Evolutionary conservation across 2,797 vertebrate genomes (phyloP).

Genomic region (Oreortyx pictus): DNA sequence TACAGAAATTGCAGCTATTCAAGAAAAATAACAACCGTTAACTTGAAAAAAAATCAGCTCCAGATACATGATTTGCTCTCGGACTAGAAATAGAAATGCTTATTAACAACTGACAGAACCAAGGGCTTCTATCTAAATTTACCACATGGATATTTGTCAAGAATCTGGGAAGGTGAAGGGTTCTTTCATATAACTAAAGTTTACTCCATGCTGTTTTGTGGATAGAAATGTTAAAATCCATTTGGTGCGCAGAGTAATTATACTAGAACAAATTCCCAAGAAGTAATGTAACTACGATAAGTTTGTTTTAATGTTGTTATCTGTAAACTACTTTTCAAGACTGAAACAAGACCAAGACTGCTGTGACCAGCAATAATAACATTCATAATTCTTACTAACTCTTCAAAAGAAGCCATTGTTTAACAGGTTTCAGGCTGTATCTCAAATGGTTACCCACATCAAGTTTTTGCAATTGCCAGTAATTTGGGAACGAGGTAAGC

Average conservation of each 20-base stretch:
- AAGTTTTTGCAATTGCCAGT: conserved; percentile 19
- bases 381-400: conserved; percentile 48
- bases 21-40: not conserved
- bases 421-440: conserved; percentile 38
- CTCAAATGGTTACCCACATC: conserved; percentile 32
- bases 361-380: conserved; percentile 58
- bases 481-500: not conserved
- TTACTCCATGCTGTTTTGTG: not conserved
- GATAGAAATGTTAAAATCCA: conserved; percentile 3
- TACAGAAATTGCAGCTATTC: conserved; percentile 23
- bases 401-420: conserved; percentile 60
- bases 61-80: not conserved
- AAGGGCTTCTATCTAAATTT: conserved; percentile 21
- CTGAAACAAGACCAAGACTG: conserved; percentile 41
- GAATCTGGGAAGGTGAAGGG: not conserved
- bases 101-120: not conserved
- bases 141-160: conserved; percentile 16
- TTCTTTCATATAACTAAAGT: not conserved
- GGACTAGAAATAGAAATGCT: conserved; percentile 11
- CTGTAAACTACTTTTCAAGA: conserved; percentile 32
- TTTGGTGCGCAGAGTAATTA: not conserved
- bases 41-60: not conserved
- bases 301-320: conserved; percentile 40
- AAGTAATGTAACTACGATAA: conserved; percentile 23
- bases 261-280: conserved; percentile 40